Base-by-base conservation (phyloP, 2,113 vertebrate genomes). In the Romanogobio albipinnatus region DNA sequence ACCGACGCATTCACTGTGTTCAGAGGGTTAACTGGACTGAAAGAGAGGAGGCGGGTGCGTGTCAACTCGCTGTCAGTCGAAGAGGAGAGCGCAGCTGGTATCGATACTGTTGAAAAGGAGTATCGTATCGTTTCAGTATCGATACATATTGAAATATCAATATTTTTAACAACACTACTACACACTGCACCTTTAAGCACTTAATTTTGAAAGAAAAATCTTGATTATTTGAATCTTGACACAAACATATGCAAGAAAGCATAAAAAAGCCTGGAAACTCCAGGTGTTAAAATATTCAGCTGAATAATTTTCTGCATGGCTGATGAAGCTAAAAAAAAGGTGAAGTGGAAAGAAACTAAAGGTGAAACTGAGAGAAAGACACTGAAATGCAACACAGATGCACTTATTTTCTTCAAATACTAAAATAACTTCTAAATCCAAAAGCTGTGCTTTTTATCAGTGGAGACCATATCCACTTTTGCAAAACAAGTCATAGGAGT, bases 311-410 rank as follows among this genome's bases (percentile, higher is more conserved):
- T 24, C 58, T 79, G 36, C 39, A 45, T 45, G 22, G 14, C 22
- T 39, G 29, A 78, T 78, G 4, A 59, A 59, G 76, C 53, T 77
- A 59, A 77, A 71, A 77, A 71, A 71, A 43, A 71, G 9, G 9
- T 59, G 53, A 39, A 10, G 19, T 76, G 71, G 14, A 74, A 71
- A 45, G 71, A 49, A 6, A 26, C 26, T 4, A 53, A 76, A 22
- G 9, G 26, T 36, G 49, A 76, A 76, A 76, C 73, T 76, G 29
- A 77, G 17, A 26, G 9, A 77, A 10, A 22, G 2, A 39, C 13
- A 47, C 51, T 43, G 26, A 9, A 76, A 4, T 36, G 4, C 13
- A 22, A 33, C 24, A 15, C 3, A 49, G 13, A 64, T 64, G 26
- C 61, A 29, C 26, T 64, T 2, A 26, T 29, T 15, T 64, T 15